Base-by-base conservation (phyloP, 2,797 vertebrate genomes). In the Poeciliopsis gracilis region DNA sequence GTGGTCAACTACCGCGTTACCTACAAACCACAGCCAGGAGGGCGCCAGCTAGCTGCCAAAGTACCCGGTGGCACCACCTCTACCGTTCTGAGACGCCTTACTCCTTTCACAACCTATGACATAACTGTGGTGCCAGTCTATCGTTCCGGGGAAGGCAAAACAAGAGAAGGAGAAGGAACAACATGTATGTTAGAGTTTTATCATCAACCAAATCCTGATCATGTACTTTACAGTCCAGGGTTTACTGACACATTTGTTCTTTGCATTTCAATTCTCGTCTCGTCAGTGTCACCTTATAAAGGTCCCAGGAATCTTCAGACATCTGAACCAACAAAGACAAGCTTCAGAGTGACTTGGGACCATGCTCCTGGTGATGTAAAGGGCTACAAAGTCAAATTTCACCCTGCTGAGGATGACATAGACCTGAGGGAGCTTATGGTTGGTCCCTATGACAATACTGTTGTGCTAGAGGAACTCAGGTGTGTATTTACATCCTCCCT, bases 331-430 rank as follows among this genome's bases (percentile, higher is more conserved):
- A 95, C 96, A 57, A 99, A 94, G 92, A 98, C 97, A 71, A 99
- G 98, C 86, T 99, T 99, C 92, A 95, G 98, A 87, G 98, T 99
- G 71, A 97, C 98, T 0, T 99, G 98, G 98, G 98, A 99, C 86
- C 97, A 87, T 5, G 97, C 98, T 15, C 98, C 98, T 0, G 98
- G 98, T 11, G 94, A 96, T 72, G 98, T 99, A 47, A 97, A 91
- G 78, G 98, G 97, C 30, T 99, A 99, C 89, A 99, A 98, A 93
- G 97, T 99, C 80, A 97, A 94, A 30, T 99, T 98, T 90, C 97
- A 98, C 77, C 98, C 98, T 18, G 88, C 90, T 0, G 97, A 94
- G 61, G 94, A 98, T 28, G 96, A 97, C 0, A 87, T 96, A 46
- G 94, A 96, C 80, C 94, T 97, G 82, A 97, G 96, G 82, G 95